These are phyloP conservation scores for Platysternon megacephalum DNA, from an alignment of 2,113 vertebrate genomes.

Conservation along the genomic window DNA sequence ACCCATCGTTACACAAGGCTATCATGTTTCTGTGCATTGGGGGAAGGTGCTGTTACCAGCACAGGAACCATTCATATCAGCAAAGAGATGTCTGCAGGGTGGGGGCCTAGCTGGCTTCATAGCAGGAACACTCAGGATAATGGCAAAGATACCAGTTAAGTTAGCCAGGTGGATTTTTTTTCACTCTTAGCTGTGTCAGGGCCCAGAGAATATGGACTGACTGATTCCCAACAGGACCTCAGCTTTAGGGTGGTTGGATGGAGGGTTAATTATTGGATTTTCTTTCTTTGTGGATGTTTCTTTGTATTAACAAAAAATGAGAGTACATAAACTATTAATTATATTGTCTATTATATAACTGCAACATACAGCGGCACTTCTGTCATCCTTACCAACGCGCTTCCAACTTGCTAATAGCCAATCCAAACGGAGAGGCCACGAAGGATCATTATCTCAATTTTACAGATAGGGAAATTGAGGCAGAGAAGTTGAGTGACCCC, in stretches of 20 bases:
- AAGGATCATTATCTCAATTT: background rate
- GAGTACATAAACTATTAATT: background rate
- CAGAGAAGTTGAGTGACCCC: background rate
- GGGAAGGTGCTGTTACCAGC: background rate
- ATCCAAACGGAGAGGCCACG: background rate
- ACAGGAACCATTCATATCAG: background rate
- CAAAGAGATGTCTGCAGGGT: background rate
- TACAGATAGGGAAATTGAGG: background rate
- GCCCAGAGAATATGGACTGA: background rate
- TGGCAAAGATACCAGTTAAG: background rate
- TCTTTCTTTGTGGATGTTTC: background rate
- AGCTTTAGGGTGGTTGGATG: background rate
- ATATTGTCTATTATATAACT: background rate
- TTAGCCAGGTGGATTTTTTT: background rate
- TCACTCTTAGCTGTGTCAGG: background rate
- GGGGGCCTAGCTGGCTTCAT: background rate
- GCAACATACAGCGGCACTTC: fast-evolving
- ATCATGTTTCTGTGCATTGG: background rate
- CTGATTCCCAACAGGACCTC: background rate
- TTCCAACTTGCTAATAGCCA: fast-evolving
- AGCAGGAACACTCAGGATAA: background rate
- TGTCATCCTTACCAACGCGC: background rate
- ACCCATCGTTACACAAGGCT: background rate
- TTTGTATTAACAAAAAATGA: fast-evolving
- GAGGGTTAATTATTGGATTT: background rate